A percentile compares a stretch with the other conserved stretches of the same genome.
Conservation (phyloP, 2,113 vertebrate species). For the Machaerirhynchus nigripectus region DNA sequence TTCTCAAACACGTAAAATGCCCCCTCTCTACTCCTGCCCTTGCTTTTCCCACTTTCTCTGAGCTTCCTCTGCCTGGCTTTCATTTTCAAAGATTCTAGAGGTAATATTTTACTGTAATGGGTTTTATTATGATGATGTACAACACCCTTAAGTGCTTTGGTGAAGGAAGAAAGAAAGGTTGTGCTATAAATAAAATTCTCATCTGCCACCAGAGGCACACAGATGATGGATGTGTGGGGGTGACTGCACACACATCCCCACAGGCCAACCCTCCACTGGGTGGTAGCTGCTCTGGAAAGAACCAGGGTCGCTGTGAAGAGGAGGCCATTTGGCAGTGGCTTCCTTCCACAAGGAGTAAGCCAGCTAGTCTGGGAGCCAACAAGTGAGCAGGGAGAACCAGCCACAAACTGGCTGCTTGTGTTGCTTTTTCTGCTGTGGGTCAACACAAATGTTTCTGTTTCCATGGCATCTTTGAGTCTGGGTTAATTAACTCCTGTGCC, state of each 20-base stretch:
- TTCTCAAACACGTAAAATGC: not conserved
- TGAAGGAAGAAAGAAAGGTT: slow-evolving; percentile 21
- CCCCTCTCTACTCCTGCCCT: not conserved
- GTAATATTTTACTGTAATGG: slow-evolving; percentile 33
- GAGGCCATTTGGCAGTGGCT: not conserved
- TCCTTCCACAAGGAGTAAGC: not conserved
- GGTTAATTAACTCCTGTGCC: not conserved
- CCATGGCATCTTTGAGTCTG: not conserved
- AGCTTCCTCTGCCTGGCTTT: not conserved
- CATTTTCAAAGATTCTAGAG: not conserved
- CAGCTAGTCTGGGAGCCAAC: not conserved
- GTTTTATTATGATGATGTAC: slow-evolving; percentile 18
- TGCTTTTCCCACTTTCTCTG: not conserved
- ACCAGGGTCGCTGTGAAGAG: not conserved
- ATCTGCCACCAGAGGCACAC: not conserved
- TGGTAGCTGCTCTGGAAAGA: not conserved
- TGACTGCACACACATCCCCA: not conserved
- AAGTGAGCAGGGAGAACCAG: not conserved
- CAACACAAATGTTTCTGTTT: not conserved
- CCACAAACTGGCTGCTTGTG: not conserved
- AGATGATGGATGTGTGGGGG: not conserved
- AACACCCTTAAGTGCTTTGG: slow-evolving; percentile 28
- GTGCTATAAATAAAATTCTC: slow-evolving; percentile 40
- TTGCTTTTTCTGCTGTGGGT: not conserved
- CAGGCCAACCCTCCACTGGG: not conserved